Percentiles rank a stretch among this genome's conserved stretches.
phyloP scores from a whole-genome alignment of 2,113 vertebrate species.

The Anhinga anhinga region DNA sequence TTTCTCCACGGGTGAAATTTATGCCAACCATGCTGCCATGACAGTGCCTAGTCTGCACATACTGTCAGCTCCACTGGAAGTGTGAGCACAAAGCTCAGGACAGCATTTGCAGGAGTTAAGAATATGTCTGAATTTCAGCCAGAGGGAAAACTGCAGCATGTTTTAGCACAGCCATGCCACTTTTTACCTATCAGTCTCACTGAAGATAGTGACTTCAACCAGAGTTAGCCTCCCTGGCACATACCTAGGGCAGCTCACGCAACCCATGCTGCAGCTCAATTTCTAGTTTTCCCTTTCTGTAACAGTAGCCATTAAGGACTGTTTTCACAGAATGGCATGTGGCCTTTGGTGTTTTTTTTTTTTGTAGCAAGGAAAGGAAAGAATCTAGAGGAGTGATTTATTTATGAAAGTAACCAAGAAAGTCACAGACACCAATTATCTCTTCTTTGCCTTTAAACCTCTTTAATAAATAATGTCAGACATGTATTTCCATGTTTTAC shows the following conservation, averaged over 20 bases:
- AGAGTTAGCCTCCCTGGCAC: background rate
- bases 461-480: background rate
- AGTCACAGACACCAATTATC: background rate
- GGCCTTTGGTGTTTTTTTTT: background rate
- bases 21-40: background rate
- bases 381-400: background rate
- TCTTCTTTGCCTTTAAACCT: background rate
- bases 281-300: background rate
- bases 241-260: background rate
- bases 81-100: background rate
- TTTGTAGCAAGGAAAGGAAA: background rate
- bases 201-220: background rate
- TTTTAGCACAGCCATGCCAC: background rate
- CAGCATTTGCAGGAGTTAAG: background rate
- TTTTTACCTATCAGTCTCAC: background rate
- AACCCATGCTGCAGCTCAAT: background rate
- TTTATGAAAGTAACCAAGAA: background rate
- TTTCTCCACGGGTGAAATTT: background rate
- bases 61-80: background rate
- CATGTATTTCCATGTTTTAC: background rate
- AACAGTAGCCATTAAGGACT: background rate
- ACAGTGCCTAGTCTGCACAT: background rate
- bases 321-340: background rate
- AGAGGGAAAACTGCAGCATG: background rate
- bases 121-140: background rate